A percentile compares a stretch with the other conserved stretches of the same genome.
Evolutionary conservation across 2,888 invertebrate genomes (phyloP).

Genomic region (Aethes cnicana): DNA sequence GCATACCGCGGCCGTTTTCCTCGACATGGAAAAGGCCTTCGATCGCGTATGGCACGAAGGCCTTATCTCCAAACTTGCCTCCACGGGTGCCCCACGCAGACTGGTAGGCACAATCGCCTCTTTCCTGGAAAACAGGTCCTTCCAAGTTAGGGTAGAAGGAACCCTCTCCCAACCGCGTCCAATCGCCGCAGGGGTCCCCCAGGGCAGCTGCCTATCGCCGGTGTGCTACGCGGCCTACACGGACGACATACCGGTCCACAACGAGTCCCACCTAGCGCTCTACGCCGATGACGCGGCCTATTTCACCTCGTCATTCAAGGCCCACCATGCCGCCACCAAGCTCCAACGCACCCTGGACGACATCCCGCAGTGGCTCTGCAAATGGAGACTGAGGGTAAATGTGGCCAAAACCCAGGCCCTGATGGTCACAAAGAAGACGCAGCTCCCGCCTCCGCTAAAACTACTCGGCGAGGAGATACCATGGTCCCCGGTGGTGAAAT

Average conservation of each 20-base stretch:
- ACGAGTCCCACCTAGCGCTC: too few species aligned
- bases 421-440: too few species aligned
- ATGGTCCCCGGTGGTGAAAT: too few species aligned
- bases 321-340: too few species aligned
- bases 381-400: too few species aligned
- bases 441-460: too few species aligned
- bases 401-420: too few species aligned
- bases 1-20: conserved; percentile 35
- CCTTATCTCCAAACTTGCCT: conserved; percentile 38
- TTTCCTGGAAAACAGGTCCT: conserved; percentile 33
- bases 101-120: conserved; percentile 30
- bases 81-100: conserved; percentile 15
- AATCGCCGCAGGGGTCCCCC: conserved; percentile 36
- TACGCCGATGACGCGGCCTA: too few species aligned
- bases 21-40: conserved; percentile 45
- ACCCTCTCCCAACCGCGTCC: not conserved
- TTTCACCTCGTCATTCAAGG: too few species aligned
- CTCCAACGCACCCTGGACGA: too few species aligned
- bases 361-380: too few species aligned
- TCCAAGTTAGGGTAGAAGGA: conserved; percentile 34
- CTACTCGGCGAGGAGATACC: too few species aligned
- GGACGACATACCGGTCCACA: conserved; percentile 26
- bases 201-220: conserved; percentile 34
- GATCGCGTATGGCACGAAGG: conserved; percentile 45
- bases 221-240: conserved; percentile 33